phyloP scores from a whole-genome alignment of 2,888 invertebrate species.

The Chloroclystis v-ata region DNA sequence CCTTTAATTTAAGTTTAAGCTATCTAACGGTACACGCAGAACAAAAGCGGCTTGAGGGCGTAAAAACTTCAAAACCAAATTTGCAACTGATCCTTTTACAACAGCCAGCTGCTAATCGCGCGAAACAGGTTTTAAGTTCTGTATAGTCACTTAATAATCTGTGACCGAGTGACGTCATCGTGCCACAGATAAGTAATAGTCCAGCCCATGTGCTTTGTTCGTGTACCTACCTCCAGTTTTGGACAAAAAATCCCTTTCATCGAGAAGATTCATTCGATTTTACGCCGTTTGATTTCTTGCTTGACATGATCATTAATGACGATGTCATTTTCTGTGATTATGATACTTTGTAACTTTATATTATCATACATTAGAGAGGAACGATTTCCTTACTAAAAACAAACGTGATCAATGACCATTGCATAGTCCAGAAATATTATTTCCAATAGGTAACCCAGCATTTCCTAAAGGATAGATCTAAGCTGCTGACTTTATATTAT shows the following conservation, averaged over 20 bases:
- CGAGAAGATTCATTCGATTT: conserved; percentile 49
- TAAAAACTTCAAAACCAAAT: conserved; percentile 52
- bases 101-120: conserved; percentile 75
- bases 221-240: conserved; percentile 44
- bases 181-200: conserved; percentile 34
- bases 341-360: background rate
- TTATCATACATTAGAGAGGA: no score
- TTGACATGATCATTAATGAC: background rate
- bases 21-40: conserved; percentile 67
- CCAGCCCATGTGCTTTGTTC: no score
- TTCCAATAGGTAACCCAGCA: no score
- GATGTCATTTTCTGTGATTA: background rate
- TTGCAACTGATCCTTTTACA: conserved; percentile 54
- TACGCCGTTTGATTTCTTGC: conserved; percentile 34
- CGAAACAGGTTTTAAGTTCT: conserved; percentile 63
- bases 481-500: no score
- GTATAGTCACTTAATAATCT: conserved; percentile 7
- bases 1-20: conserved; percentile 35
- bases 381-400: no score
- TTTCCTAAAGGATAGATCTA: no score
- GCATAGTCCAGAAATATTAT: no score
- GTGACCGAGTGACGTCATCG: conserved; percentile 60
- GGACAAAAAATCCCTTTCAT: conserved; percentile 61
- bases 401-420: no score
- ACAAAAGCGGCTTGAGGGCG: conserved; percentile 45